These are phyloP conservation scores for pig (Sus scrofa) DNA, from an alignment of 2,113 vertebrate genomes.

Conservation along the genomic window T2T-Sscrofa CM000825.6:52595001-52595500, in stretches of 20 bases:
- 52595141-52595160: conserved; percentile 95
- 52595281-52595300: neutral
- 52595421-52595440: neutral
- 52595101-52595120: fast-evolving
- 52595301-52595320: fast-evolving
- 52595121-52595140: conserved; percentile 94
- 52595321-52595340: neutral
- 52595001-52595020: too few species aligned
- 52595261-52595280: neutral
- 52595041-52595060: neutral
- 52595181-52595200: conserved; percentile 93
- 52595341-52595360: neutral
- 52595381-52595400: fast-evolving
- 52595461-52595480: neutral
- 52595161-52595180: conserved; percentile 92
- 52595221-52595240: conserved; percentile 83
- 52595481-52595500: neutral
- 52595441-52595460: neutral
- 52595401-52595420: fast-evolving
- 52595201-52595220: conserved; percentile 98
- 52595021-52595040: neutral
- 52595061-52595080: neutral
- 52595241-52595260: fast-evolving
- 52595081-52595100: too few species aligned
- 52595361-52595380: fast-evolving